phyloP scores from a whole-genome alignment of 2,888 invertebrate species.

The Cacoxenus indagator region DNA sequence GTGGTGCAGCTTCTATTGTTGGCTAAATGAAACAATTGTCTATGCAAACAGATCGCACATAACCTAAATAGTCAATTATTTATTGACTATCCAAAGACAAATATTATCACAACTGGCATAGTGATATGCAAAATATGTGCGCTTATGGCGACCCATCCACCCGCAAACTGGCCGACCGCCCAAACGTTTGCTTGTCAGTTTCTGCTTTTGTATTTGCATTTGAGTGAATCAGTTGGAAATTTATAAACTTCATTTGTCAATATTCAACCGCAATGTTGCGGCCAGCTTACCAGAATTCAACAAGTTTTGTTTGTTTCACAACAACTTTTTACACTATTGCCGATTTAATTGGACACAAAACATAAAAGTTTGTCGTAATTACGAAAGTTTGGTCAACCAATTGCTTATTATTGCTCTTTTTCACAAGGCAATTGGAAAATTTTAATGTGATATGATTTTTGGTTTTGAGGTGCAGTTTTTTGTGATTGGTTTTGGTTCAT shows the following conservation, averaged over 20 bases:
- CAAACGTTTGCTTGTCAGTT: neutral
- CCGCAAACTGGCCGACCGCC: neutral
- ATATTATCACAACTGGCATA: constrained; percentile 13
- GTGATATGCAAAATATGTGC: neutral
- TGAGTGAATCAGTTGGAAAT: neutral
- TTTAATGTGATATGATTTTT: no score
- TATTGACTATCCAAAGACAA: constrained; percentile 10
- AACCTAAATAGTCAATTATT: constrained; percentile 15
- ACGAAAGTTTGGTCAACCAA: neutral
- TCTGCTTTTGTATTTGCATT: neutral
- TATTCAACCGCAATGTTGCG: constrained; percentile 16
- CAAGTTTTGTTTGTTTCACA: constrained; percentile 1
- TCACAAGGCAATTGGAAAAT: no score
- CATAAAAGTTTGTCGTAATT: constrained; percentile 13
- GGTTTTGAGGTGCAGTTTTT: neutral
- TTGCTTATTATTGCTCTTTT: neutral
- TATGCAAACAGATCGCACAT: constrained; percentile 2
- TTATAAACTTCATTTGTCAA: constrained; percentile 3
- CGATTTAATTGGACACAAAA: constrained; percentile 5
- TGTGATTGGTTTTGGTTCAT: neutral
- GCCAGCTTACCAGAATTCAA: constrained; percentile 16
- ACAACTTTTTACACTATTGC: neutral
- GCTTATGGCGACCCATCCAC: neutral
- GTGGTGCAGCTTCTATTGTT: neutral
- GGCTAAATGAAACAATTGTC: neutral